Evolutionary conservation across 2,113 vertebrate species (phyloP).

Genomic region (Chrysochloris asiatica): DNA sequence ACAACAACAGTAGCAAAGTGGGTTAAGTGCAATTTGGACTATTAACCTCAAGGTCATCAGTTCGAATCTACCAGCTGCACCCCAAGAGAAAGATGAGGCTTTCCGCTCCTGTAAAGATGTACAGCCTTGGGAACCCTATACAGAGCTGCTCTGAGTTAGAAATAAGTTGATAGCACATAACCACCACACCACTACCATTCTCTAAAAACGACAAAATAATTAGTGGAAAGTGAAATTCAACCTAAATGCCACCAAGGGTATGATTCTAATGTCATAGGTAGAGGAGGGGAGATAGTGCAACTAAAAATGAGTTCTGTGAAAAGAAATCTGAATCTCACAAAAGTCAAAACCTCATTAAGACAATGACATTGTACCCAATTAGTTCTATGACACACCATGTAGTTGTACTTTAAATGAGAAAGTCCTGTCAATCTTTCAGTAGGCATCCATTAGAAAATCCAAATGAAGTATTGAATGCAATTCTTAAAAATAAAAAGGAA

Average conservation of each 20-base stretch:
- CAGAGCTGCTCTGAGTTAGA: no score
- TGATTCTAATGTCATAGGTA: not conserved
- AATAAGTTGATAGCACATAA: no score
- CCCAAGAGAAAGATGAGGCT: no score
- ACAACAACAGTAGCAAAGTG: no score
- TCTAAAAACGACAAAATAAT: not conserved
- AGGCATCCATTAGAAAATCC: conserved; percentile 18
- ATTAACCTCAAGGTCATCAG: no score
- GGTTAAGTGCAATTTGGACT: no score
- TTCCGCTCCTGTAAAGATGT: no score
- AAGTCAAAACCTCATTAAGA: not conserved
- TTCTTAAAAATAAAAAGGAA: not conserved
- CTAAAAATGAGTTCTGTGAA: not conserved
- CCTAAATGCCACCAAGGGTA: not conserved
- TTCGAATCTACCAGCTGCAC: no score
- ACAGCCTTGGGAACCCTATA: no score
- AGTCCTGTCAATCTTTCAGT: not conserved
- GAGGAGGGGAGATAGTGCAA: not conserved
- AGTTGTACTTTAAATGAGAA: not conserved
- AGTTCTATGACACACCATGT: not conserved
- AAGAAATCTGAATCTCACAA: not conserved
- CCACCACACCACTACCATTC: no score
- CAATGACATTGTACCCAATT: not conserved
- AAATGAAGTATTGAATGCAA: not conserved
- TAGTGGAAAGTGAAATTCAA: conserved; percentile 42